A percentile compares a stretch with the other conserved stretches of the same genome.
Evolutionary conservation across 2,888 invertebrate genomes (phyloP).

Genomic region (Eupithecia abbreviata): DNA sequence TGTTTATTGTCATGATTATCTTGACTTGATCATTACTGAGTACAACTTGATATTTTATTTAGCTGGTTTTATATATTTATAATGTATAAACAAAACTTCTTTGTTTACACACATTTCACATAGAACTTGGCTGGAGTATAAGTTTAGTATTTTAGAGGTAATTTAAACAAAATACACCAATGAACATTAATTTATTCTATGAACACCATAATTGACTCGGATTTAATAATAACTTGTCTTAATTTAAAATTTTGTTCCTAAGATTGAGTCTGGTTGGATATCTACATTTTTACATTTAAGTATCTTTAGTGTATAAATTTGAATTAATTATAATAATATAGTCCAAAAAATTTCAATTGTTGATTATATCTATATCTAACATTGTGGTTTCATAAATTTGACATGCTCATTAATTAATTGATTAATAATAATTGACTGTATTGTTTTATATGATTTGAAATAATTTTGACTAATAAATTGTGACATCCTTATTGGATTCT

Average conservation of each 20-base stretch:
- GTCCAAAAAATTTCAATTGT: not conserved
- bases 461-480: not conserved
- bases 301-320: slow-evolving; percentile 4
- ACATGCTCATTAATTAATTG: slow-evolving; percentile 10
- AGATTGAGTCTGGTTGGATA: slow-evolving; percentile 19
- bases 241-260: slow-evolving; percentile 29
- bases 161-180: not conserved
- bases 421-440: not conserved
- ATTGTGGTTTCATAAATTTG: not conserved
- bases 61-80: not conserved
- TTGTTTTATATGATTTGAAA: not conserved
- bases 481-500: slow-evolving; percentile 3
- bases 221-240: not conserved
- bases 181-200: not conserved
- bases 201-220: not conserved
- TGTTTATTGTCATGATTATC: not conserved
- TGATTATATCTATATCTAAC: not conserved
- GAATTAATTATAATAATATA: not conserved
- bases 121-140: not conserved
- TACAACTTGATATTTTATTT: not conserved
- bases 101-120: not conserved
- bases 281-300: not conserved
- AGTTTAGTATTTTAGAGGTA: not conserved
- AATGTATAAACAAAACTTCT: not conserved
- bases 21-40: not conserved